Percentiles rank a stretch among this genome's conserved stretches.
Conservation (phyloP, 1,140 invertebrate genomes). For the Drosophila lini region DNA sequence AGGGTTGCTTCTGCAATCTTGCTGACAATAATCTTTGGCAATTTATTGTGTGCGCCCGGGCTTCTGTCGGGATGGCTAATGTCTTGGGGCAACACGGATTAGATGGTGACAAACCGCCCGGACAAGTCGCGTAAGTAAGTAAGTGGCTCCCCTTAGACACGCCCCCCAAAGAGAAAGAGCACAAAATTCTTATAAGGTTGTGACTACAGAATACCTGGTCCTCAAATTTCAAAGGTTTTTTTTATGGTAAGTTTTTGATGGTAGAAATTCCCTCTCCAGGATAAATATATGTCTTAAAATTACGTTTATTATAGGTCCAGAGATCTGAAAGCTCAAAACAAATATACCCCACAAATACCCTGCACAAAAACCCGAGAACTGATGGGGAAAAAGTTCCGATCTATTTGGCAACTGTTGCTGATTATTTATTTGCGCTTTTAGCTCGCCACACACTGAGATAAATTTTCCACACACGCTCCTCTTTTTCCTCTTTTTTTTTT, state of each 20-base stretch:
- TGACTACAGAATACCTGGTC: neutral
- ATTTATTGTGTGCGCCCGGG: conserved; percentile 57
- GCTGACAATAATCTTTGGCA: conserved; percentile 77
- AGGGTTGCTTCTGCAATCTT: conserved; percentile 64
- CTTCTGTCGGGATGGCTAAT: conserved; percentile 43
- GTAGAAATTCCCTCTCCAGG: neutral
- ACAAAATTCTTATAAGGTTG: no score
- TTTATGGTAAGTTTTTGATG: neutral
- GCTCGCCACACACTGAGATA: conserved; percentile 45
- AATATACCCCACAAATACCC: neutral
- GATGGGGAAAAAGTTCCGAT: conserved; percentile 61
- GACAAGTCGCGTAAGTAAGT: conserved; percentile 44
- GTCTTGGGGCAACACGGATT: conserved; percentile 72
- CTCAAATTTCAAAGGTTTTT: neutral
- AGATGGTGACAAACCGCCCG: conserved; percentile 61
- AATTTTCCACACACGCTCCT: conserved; percentile 45
- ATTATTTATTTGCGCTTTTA: conserved; percentile 83
- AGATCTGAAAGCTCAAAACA: no score
- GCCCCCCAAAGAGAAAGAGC: conserved; percentile 14
- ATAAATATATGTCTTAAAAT: no score
- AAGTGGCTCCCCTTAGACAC: conserved; percentile 44
- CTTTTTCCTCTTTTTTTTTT: neutral
- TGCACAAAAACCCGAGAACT: neutral
- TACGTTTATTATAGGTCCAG: no score
- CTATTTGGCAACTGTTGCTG: conserved; percentile 82